Base-by-base conservation (phyloP, 2,113 vertebrate genomes). In the Archocentrus centrarchus region DNA sequence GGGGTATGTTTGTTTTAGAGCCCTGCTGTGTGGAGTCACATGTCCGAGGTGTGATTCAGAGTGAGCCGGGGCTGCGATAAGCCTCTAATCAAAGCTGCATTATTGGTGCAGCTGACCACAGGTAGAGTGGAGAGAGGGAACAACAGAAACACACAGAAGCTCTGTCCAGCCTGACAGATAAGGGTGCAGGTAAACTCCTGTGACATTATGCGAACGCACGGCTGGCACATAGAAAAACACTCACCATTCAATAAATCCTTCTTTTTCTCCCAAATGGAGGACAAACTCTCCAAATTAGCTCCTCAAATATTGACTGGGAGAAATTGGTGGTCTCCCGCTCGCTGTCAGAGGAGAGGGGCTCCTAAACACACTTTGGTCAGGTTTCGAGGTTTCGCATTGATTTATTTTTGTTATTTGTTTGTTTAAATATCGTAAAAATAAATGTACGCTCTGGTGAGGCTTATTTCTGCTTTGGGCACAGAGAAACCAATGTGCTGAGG, bases 381-480 rank as follows among this genome's bases (percentile, higher is more conserved):
- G 91, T 92, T 92, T 89, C 47, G 89, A 91, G 94, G 92, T 95
- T 94, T 92, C n/a, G 58, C 94, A 94, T 93, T 94, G 95, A 96
- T 96, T 95, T 95, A 96, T 95, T 95, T 96, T 94, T 90, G 94
- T 92, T 94, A 93, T 94, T 95, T 95, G 93, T 96, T 96, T 93
- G 94, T 94, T 95, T 92, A 95, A 94, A 96, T 95, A 93, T 92
- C 87, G 88, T 94, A 95, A 95, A 96, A 95, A 95, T 95, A 95
- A 95, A 95, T 92, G 94, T 83, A 86, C 77, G 92, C 86, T 90
- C 85, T 90, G 87, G 84, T 86, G 91, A 91, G 86, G 92, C 88
- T 94, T 86, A 41, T 93, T 91, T 92, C 91, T 91, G 92, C 93
- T 94, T 95, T 86, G 86, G 92, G 93, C 86, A 96, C 95, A 96